Evolutionary conservation across 2,888 invertebrate genomes (phyloP).

Genomic region (Xanthorhoe spadicearia): DNA sequence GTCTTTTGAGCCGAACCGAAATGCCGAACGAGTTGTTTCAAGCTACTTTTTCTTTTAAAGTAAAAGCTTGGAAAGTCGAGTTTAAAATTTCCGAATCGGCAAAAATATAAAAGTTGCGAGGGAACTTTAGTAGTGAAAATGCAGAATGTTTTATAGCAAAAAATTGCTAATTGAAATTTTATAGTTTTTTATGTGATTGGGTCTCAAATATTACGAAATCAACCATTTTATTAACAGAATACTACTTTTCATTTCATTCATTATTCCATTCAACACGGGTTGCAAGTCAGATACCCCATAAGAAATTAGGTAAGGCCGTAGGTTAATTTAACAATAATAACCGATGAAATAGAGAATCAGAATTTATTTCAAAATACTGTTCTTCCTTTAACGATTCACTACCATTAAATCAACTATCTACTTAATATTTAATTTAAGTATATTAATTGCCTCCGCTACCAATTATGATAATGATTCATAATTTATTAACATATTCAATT

Average conservation of each 20-base stretch:
- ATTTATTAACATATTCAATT: conserved; percentile 20
- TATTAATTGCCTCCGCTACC: conserved; percentile 6
- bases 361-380: background rate
- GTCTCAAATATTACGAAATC: too few relatives aligned
- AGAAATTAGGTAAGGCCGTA: too few relatives aligned
- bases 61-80: conserved; percentile 4
- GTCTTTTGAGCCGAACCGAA: conserved; percentile 21
- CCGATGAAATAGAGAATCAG: too few relatives aligned
- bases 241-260: too few relatives aligned
- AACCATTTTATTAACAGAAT: too few relatives aligned
- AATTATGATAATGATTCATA: conserved; percentile 28
- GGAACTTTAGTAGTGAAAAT: conserved; percentile 15
- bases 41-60: conserved; percentile 18
- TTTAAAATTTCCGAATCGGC: conserved; percentile 19
- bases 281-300: too few relatives aligned
- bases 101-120: conserved; percentile 7
- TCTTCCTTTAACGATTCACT: background rate
- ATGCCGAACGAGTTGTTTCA: conserved; percentile 9
- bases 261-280: too few relatives aligned
- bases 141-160: background rate
- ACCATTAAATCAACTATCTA: background rate
- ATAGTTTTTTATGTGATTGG: background rate
- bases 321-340: too few relatives aligned
- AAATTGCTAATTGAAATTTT: background rate
- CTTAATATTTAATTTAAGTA: conserved; percentile 8